These are phyloP conservation scores for Tokudaia muenninki DNA, from an alignment of 2,797 vertebrate species.

Conservation along the genomic window DNA sequence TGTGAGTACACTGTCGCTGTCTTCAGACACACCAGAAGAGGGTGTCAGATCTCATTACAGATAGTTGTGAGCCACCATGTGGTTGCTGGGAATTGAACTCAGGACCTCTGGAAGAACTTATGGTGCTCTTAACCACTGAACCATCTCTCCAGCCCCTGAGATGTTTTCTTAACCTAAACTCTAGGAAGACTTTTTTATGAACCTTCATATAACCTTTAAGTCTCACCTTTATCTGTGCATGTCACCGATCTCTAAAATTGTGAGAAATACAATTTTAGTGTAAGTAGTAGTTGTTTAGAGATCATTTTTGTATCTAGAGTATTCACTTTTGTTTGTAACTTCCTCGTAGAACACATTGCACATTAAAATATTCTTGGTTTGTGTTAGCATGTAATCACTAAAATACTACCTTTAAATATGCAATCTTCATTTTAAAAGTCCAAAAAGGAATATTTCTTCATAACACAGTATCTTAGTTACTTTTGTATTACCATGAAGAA, in stretches of 20 bases:
- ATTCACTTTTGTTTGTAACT: background rate
- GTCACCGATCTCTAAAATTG: background rate
- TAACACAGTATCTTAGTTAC: background rate
- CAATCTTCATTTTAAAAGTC: background rate
- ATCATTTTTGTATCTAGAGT: background rate
- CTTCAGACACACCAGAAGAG: too few relatives aligned
- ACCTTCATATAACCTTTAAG: background rate
- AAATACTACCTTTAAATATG: conserved; percentile 4
- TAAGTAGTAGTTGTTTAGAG: background rate
- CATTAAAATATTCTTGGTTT: background rate
- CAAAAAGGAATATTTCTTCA: background rate
- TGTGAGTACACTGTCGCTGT: too few relatives aligned
- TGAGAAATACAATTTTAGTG: conserved; percentile 14
- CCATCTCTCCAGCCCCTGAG: too few relatives aligned
- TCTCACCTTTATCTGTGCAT: background rate
- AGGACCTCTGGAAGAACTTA: too few relatives aligned
- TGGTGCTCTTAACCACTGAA: too few relatives aligned
- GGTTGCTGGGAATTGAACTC: too few relatives aligned
- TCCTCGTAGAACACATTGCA: background rate
- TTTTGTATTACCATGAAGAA: background rate
- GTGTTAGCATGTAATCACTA: background rate
- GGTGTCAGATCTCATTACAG: too few relatives aligned
- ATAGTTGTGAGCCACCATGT: too few relatives aligned
- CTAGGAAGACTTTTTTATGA: conserved; percentile 18
- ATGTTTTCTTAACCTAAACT: background rate